These are phyloP conservation scores for Lithophane semibrunnea DNA, from an alignment of 2,888 invertebrate genomes.

Conservation along the genomic window DNA sequence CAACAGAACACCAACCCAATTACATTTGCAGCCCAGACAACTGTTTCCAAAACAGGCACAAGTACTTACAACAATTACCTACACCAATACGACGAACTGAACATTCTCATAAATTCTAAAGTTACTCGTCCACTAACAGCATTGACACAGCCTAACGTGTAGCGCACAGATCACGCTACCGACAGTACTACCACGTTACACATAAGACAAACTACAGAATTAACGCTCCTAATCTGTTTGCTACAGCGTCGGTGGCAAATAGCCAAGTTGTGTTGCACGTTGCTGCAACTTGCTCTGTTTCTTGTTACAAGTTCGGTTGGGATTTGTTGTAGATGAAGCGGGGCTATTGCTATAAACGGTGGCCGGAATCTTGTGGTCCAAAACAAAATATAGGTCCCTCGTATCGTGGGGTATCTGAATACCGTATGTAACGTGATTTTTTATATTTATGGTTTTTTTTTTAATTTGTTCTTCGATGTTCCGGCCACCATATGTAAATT, in stretches of 20 bases:
- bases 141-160: slow-evolving; percentile 4
- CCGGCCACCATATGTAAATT: no score
- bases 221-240: slow-evolving; percentile 77
- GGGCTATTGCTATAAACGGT: background rate
- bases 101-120: background rate
- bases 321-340: slow-evolving; percentile 16
- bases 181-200: slow-evolving; percentile 51
- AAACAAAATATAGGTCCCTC: no score
- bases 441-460: no score
- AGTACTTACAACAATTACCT: slow-evolving; percentile 5
- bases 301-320: slow-evolving; percentile 38
- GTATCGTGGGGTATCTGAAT: no score
- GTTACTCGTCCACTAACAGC: slow-evolving; percentile 1
- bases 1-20: background rate
- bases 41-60: background rate
- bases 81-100: background rate
- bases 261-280: slow-evolving; percentile 74
- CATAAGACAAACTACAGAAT: slow-evolving; percentile 72
- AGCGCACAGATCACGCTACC: slow-evolving; percentile 37
- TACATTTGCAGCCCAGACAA: background rate
- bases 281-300: slow-evolving; percentile 70
- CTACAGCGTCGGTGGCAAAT: slow-evolving; percentile 74
- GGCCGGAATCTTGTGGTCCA: no score
- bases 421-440: no score
- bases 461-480: no score